phyloP scores from a whole-genome alignment of 2,888 invertebrate species.

The Tipula vernalis region DNA sequence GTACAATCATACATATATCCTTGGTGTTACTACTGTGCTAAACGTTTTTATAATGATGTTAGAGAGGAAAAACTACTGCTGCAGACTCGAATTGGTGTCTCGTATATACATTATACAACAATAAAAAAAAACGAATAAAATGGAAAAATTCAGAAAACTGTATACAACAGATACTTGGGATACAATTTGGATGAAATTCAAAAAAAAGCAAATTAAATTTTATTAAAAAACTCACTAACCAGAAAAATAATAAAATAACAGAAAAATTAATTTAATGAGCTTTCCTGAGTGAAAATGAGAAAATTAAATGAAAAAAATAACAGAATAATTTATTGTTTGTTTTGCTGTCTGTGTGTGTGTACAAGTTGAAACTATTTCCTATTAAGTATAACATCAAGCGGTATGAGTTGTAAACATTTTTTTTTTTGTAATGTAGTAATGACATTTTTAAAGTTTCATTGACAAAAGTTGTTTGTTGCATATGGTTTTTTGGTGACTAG shows the following conservation, averaged over 20 bases:
- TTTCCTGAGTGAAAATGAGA: background rate
- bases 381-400: background rate
- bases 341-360: background rate
- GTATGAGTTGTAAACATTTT: background rate
- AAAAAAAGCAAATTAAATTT: background rate
- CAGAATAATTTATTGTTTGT: background rate
- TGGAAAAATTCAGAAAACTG: background rate
- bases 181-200: background rate
- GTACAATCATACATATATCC: background rate
- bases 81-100: background rate
- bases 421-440: background rate
- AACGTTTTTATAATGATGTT: background rate
- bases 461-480: background rate
- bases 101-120: too few species aligned
- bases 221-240: background rate
- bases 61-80: background rate
- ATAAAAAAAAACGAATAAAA: too few species aligned
- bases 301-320: background rate
- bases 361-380: background rate
- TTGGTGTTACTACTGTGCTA: background rate
- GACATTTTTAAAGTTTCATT: background rate
- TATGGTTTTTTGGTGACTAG: background rate
- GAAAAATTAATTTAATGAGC: background rate
- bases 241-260: background rate
- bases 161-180: background rate